Base-by-base conservation (phyloP, 1,140 invertebrate genomes). In the Heliconius melpomene region DNA sequence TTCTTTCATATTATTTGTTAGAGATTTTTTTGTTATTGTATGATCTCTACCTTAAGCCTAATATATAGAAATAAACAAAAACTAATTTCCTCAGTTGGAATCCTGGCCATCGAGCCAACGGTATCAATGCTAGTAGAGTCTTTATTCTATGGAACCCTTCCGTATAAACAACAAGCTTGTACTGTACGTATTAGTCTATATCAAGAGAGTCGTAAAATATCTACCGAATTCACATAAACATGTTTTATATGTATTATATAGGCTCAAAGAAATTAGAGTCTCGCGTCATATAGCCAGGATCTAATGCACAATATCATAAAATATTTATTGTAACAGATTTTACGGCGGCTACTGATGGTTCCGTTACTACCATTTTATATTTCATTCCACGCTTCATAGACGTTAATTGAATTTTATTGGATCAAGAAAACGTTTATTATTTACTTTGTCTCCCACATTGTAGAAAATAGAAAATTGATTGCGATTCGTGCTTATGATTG, bases 401-500 rank as follows among this genome's bases (percentile, higher is more conserved):
- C 86, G 89, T 90, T 93, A 91, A 91, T 92, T 91, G 88, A 90
- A 91, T 83, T 90, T 88, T 88, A 88, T 89, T 85, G 87, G 84
- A 82, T 80, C 81, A 87, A 90, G 85, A 83, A 89, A 90, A 87
- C 78, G 85, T 78, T 79, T 84, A 84, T 87, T 89, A 89, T 87
- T 89, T 82, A 89, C 85, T 87, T 66, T 66, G 11, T 29, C 23
- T 66, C 26, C 23, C 60, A 66, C 60, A 18, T 66, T 66, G 60
- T 18, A 29, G 26, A 66, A 60, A 66, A 66, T 66, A 66, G 26
- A 66, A 66, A 66, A 66, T 66, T 26, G 9, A 7, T 66, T 66
- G 8, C 6, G 7, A 66, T 29, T 66, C 13, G 9, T 66, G 23
- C 20, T 66, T 16, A 3, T 66, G 29, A 18, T 26, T 6, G 1